Evolutionary conservation across 2,888 invertebrate species (phyloP), one percentile per base, ranked within the genome.

Genomic region (Mimachlamys varia): DNA sequence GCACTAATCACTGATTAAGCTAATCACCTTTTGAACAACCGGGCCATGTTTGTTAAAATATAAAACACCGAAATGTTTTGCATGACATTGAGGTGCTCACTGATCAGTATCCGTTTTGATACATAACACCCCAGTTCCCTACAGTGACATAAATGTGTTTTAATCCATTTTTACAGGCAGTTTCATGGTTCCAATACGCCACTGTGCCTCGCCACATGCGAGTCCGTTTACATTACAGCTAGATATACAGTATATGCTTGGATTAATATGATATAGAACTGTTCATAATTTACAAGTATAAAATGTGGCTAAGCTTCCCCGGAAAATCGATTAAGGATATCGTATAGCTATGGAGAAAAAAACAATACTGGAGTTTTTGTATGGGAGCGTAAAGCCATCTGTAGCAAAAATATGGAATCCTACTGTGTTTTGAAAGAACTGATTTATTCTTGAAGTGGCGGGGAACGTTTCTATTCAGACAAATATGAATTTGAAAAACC

Each of bases 381-480:
- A 76, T 76, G 33, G 0, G 76, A 76, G 76, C 33, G 76, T 76
- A 76, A 76, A 76, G 33, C 76, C 76, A 76, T 76, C 27, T 76
- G 76, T 76, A 33, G 13, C 1, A 2, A 27, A 27, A 10, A 27
- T 76, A 76, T 76, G 76, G 76, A 76, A 33, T 33, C 76, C 27
- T 33, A 27, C 27, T 33, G 76, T 27, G 76, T 76, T 76, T 76
- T 76, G 76, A 76, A 76, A 76, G 76, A 76, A 76, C 76, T 76
- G 76, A 76, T 76, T 76, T 76, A 76, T 76, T 76, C 27, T 76
- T 27, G 76, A 33, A 76, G 76, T 76, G 76, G 76, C 76, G 76
- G 76, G 33, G 33, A 27, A 76, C 33, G 33, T 27, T 76, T 76
- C 76, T 27, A 76, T 76, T 76, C 76, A 76, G 76, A 76, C 76